Evolutionary conservation across 2,888 invertebrate species (phyloP), one percentile per base, ranked within the genome.

Genomic region (Syritta pipiens): DNA sequence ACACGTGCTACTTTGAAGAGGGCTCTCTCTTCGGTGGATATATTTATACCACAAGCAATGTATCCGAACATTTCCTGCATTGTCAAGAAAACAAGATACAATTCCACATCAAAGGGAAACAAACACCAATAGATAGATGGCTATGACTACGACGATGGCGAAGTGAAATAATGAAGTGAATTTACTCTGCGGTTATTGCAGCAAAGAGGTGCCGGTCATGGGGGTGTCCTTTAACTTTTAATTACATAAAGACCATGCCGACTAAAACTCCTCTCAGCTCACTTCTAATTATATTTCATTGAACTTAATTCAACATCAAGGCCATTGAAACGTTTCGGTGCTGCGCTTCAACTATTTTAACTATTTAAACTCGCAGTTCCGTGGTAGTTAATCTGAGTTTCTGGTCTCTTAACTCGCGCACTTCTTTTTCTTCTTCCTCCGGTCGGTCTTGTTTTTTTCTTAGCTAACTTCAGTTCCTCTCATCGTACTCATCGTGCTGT

Each of bases 11-110:
- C 22, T 6, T 40, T 55, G 7, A 60, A 77, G 72, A 53, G 53
- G 49, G 35, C 60, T 60, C 46, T 42, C 35, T 40, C 22, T n/a
- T n/a, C n/a, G n/a, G n/a, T n/a, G n/a, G 30, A 51, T 59, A 72
- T 59, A 71, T 77, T 71, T 77, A 77, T 63, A 55, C 28, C 17
- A 14, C 60, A 71, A 67, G 59, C 75, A 76, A 76, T 62, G 57
- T 65, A 53, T 51, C 22, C 57, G 12, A 55, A 65, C 65, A 55
- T 67, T 74, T 74, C 77, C 77, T 67, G 72, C 74, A 60, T 67
- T 53, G 55, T 37, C 40, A 26, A 55, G 53, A 60, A 55, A 72
- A 79, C 72, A 79, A 77, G 77, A 53, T 40, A 57, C 59, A 26
- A 22, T 42, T 35, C 42, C 30, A 71, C 44, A 46, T 72, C 53